Percentiles rank a stretch among this genome's conserved stretches.
phyloP scores from a whole-genome alignment of 1,140 invertebrate species.

The Aphelinus atriplicis region DNA sequence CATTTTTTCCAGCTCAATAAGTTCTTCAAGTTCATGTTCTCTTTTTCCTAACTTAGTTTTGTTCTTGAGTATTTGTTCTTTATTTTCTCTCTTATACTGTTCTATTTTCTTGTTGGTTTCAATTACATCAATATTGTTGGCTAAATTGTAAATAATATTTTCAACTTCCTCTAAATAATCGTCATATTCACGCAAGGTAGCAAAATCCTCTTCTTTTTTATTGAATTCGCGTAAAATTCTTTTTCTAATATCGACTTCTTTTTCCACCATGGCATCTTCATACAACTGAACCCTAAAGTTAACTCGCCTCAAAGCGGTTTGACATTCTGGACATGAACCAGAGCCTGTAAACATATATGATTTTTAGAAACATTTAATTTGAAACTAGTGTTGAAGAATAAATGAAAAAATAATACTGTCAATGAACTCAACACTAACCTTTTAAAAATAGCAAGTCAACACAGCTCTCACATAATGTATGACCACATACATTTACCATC shows the following conservation, averaged over 20 bases:
- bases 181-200: conserved; percentile 83
- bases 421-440: conserved; percentile 69
- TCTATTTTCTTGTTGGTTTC: conserved; percentile 93
- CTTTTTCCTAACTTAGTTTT: conserved; percentile 77
- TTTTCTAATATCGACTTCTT: conserved; percentile 96
- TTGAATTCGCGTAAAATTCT: conserved; percentile 90
- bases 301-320: conserved; percentile 83
- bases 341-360: conserved; percentile 76
- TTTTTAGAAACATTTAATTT: conserved; percentile 11
- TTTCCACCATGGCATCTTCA: conserved; percentile 95
- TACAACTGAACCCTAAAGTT: conserved; percentile 96
- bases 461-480: conserved; percentile 96
- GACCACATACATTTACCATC: conserved; percentile 98
- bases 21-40: conserved; percentile 85
- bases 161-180: conserved; percentile 95
- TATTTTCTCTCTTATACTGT: conserved; percentile 93
- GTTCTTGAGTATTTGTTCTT: conserved; percentile 89
- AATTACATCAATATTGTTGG: conserved; percentile 90
- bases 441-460: conserved; percentile 94
- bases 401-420: neutral
- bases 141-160: conserved; percentile 90
- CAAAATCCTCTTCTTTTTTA: conserved; percentile 92
- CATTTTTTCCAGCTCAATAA: conserved; percentile 86
- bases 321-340: conserved; percentile 92
- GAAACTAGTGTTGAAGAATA: conserved; percentile 17